A percentile compares a stretch with the other conserved stretches of the same genome.
Evolutionary conservation across 2,113 vertebrate species (phyloP).

Genomic region (Tapirus terrestris): DNA sequence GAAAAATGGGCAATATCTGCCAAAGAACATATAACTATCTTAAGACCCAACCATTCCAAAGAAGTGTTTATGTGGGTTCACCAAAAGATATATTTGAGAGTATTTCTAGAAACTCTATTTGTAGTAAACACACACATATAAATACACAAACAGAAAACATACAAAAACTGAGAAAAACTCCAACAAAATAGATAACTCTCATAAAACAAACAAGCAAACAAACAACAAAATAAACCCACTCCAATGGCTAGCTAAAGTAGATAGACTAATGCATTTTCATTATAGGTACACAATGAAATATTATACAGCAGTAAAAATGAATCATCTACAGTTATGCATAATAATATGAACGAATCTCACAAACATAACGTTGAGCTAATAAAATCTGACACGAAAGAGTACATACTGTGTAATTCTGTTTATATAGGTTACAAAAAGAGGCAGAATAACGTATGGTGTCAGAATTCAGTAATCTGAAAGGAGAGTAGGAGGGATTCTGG

Average conservation of each 20-base stretch:
- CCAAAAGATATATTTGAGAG: neutral
- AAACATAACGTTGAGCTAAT: neutral
- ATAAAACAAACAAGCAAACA: neutral
- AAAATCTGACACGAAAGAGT: neutral
- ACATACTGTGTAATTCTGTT: neutral
- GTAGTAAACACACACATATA: neutral
- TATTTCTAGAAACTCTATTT: neutral
- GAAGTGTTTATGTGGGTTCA: neutral
- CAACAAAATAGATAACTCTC: neutral
- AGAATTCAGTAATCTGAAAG: neutral
- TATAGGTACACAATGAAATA: neutral
- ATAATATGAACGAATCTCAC: neutral
- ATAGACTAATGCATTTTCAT: neutral
- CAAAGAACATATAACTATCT: neutral
- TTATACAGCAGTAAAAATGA: neutral
- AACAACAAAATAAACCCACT: neutral
- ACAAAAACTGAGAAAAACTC: neutral
- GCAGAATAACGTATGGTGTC: neutral
- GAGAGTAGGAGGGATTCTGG: neutral
- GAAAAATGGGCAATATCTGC: neutral
- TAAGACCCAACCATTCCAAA: neutral
- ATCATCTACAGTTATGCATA: neutral
- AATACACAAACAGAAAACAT: neutral
- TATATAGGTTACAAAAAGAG: neutral
- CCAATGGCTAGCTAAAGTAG: neutral